Evolutionary conservation across 2,888 invertebrate genomes (phyloP).

Genomic region (Callyntrura guangdongensis): DNA sequence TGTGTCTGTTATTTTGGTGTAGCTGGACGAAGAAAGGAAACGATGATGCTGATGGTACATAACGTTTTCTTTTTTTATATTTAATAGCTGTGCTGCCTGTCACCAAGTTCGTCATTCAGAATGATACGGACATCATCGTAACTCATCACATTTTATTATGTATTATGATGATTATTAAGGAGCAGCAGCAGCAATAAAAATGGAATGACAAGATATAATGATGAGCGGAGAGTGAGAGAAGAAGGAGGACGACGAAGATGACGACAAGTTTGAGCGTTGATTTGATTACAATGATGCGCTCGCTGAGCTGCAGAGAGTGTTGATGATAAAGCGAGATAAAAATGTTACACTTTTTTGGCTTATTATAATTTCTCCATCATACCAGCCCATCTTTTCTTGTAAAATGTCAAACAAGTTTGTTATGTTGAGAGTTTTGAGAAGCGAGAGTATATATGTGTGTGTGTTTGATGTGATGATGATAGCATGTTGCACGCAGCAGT

Average conservation of each 20-base stretch:
- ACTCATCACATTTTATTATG: slow-evolving; percentile 34
- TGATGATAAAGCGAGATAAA: slow-evolving; percentile 52
- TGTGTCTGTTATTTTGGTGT: not conserved
- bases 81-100: slow-evolving; percentile 62
- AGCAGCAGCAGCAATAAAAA: slow-evolving; percentile 11
- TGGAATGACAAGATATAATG: slow-evolving; percentile 31
- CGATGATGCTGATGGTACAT: not conserved
- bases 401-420: slow-evolving; percentile 74
- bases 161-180: not conserved
- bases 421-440: not conserved
- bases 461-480: slow-evolving; percentile 48
- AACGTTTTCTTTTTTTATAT: slow-evolving; percentile 19
- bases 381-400: slow-evolving; percentile 48
- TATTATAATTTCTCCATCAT: slow-evolving; percentile 50
- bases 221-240: slow-evolving; percentile 26
- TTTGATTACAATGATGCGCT: not conserved
- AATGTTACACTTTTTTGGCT: slow-evolving; percentile 46
- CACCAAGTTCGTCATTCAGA: slow-evolving; percentile 59
- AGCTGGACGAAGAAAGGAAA: slow-evolving; percentile 56
- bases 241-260: not conserved
- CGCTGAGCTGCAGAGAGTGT: slow-evolving; percentile 24
- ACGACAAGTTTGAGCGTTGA: slow-evolving; percentile 3
- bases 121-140: slow-evolving; percentile 44
- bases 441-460: slow-evolving; percentile 15
- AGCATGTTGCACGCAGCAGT: slow-evolving; percentile 51